Evolutionary conservation across 35 echinoderm and acorn worm genomes (phyloP).

Genomic region (Nesometra sesokonis): DNA sequence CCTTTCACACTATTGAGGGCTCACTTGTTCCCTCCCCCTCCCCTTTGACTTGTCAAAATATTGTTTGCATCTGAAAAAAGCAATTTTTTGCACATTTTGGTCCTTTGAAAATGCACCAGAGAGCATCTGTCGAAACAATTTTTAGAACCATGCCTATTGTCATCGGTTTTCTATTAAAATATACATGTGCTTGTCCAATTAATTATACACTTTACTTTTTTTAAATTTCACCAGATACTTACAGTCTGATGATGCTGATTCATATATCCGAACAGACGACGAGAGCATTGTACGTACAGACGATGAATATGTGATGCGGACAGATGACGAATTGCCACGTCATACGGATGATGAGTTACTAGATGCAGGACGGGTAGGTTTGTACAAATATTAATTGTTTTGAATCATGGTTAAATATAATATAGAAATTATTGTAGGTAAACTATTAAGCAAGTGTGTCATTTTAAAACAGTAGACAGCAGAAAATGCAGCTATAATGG

Average conservation of each 20-base stretch:
- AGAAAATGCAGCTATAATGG: too few species aligned
- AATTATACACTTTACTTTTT: slow-evolving; percentile 6
- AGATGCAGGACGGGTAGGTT: not conserved
- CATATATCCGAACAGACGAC: slow-evolving; percentile 95
- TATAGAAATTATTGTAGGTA: too few species aligned
- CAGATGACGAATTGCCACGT: slow-evolving; percentile 62
- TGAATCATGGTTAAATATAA: too few species aligned
- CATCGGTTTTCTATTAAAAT: too few species aligned
- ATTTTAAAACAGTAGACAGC: too few species aligned
- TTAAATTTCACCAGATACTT: slow-evolving; percentile 80
- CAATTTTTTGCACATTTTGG: too few species aligned
- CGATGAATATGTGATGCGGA: slow-evolving; percentile 73
- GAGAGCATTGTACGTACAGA: slow-evolving; percentile 85
- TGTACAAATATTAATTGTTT: not conserved
- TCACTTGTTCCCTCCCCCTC: too few species aligned
- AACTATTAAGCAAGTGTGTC: too few species aligned
- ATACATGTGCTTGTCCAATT: slow-evolving; percentile 8
- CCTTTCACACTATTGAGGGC: too few species aligned
- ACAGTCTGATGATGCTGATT: slow-evolving; percentile 84
- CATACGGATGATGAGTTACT: slow-evolving; percentile 2
- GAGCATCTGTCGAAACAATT: not conserved
- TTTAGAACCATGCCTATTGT: not conserved
- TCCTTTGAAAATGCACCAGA: too few species aligned
- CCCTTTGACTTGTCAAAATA: too few species aligned
- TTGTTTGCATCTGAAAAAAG: too few species aligned